These are phyloP conservation scores for Spicauda simplicius DNA, from an alignment of 2,888 invertebrate genomes.

Conservation along the genomic window DNA sequence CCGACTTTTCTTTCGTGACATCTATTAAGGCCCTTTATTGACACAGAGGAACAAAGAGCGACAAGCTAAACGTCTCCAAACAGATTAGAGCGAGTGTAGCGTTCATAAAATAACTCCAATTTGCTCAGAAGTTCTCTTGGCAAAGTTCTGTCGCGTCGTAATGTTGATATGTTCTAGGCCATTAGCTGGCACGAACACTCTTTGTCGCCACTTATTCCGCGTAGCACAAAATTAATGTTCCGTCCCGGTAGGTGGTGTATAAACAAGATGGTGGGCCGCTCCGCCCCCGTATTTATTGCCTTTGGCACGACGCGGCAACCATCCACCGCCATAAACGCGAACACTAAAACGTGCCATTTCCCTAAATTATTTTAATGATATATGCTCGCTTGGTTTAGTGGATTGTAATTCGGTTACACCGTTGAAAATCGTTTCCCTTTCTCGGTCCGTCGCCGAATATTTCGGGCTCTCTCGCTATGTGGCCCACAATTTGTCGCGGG, in stretches of 20 bases:
- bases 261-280: slow-evolving; percentile 69
- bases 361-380: slow-evolving; percentile 78
- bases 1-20: slow-evolving; percentile 6
- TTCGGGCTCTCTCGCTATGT: slow-evolving; percentile 43
- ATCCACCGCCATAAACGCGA: slow-evolving; percentile 70
- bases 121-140: slow-evolving; percentile 48
- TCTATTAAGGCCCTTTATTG: slow-evolving; percentile 24
- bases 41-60: slow-evolving; percentile 21
- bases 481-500: slow-evolving; percentile 51
- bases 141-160: slow-evolving; percentile 55
- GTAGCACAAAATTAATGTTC: slow-evolving; percentile 71
- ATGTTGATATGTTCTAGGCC: slow-evolving; percentile 62
- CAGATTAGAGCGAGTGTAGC: slow-evolving; percentile 35
- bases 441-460: slow-evolving; percentile 50
- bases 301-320: slow-evolving; percentile 52
- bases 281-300: slow-evolving; percentile 73
- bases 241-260: slow-evolving; percentile 65
- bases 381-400: slow-evolving; percentile 65
- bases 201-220: slow-evolving; percentile 71
- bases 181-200: slow-evolving; percentile 67
- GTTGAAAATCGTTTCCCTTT: slow-evolving; percentile 56
- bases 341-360: slow-evolving; percentile 74
- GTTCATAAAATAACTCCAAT: slow-evolving; percentile 39
- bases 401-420: slow-evolving; percentile 67
- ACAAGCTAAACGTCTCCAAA: slow-evolving; percentile 27